Evolutionary conservation across 2,113 vertebrate genomes (phyloP), one percentile per base, ranked within the genome.

Genomic region (Nematolebias whitei): DNA sequence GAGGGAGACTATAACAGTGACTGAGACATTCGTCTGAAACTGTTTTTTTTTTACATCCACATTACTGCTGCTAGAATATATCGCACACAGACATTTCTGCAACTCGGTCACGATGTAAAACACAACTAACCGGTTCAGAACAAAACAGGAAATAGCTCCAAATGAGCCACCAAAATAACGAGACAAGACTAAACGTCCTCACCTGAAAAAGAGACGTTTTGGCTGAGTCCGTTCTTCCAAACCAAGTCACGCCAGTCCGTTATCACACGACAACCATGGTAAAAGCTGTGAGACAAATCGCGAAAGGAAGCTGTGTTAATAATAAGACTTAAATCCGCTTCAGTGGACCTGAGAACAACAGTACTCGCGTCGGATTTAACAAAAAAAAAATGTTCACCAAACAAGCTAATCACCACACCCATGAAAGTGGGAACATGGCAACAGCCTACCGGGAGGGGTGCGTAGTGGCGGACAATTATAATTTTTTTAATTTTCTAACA

Each of bases 401-500:
- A 85, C 83, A 74, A 78, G 84, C 89, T 91, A 85, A 88, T 93
- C 88, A 92, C 93, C 93, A 93, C 93, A 93, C 93, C 93, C 93
- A 92, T 93, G 91, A 89, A 90, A 90, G 85, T 90, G 93, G 92
- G 91, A 92, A 91, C 91, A 92, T 93, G 85, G 91, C 93, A 93
- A 93, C 92, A 92, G 80, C 67, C 81, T 54, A 68, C 76, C 22
- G 71, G 1, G 68, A 79, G 89, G 91, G 90, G 89, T 76, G 83
- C 2, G 0, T 22, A 7, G 15, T 2, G 13, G 1, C 4, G 0
- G 13, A 48, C 7, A 9, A 0, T n/a, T 26, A 11, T 2, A 24
- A 2, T 11, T 52, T 56, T 65, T 32, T 0, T 0, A 19, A 7
- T 49, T 60, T 23, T 2, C 18, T 18, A 43, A 8, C 2, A 10